A percentile compares a stretch with the other conserved stretches of the same genome.
phyloP scores from a whole-genome alignment of 1,140 invertebrate genomes.

The Diabrotica undecimpunctata region DNA sequence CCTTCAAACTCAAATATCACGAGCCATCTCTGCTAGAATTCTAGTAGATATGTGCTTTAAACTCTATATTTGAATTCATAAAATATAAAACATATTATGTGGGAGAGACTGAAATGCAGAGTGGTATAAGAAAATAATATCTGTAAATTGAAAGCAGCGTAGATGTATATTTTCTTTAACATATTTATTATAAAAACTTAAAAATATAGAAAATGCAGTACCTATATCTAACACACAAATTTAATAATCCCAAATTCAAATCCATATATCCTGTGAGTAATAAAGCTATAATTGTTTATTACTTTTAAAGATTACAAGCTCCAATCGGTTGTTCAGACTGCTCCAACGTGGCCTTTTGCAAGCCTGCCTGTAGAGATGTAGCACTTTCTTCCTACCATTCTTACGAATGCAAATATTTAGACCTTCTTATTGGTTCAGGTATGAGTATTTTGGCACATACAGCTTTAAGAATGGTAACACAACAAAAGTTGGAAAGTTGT shows the following conservation, averaged over 20 bases:
- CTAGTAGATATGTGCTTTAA: no score
- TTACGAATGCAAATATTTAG: conserved; percentile 76
- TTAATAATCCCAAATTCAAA: not conserved
- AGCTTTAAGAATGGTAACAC: conserved; percentile 71
- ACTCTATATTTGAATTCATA: no score
- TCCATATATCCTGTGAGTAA: not conserved
- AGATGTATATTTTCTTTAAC: no score
- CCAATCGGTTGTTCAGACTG: conserved; percentile 73
- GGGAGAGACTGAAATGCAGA: no score
- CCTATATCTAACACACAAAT: no score
- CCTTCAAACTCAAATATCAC: no score
- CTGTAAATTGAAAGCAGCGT: no score
- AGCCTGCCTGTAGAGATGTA: conserved; percentile 60
- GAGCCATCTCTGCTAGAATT: no score
- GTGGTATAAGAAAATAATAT: no score
- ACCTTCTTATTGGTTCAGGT: conserved; percentile 71
- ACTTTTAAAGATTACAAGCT: conserved; percentile 51
- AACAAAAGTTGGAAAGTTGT: conserved; percentile 54
- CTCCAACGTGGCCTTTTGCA: conserved; percentile 73
- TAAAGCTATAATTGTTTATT: conserved; percentile 17
- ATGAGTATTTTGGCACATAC: conserved; percentile 76
- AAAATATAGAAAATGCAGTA: no score
- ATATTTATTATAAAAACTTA: no score
- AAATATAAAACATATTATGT: no score
- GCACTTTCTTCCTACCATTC: conserved; percentile 71